phyloP scores from a whole-genome alignment of 2,113 vertebrate species.

The Rhadina sibilatrix region DNA sequence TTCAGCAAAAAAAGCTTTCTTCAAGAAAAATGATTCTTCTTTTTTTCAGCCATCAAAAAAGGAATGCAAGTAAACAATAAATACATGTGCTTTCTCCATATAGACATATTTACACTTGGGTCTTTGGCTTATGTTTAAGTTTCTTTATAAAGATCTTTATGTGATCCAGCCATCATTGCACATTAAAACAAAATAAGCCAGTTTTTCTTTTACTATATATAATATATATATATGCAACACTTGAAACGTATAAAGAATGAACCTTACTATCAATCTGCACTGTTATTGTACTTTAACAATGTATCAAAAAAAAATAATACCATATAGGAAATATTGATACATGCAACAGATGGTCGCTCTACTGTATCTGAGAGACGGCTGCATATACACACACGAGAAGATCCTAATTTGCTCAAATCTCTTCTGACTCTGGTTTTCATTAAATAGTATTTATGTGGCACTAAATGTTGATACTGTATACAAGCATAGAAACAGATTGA shows the following conservation, averaged over 20 bases:
- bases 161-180: constrained; percentile 90
- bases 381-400: constrained; percentile 71
- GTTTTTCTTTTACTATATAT: constrained; percentile 72
- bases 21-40: constrained; percentile 77
- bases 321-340: constrained; percentile 73
- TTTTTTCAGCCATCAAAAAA: constrained; percentile 88
- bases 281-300: constrained; percentile 70
- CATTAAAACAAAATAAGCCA: constrained; percentile 86
- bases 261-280: constrained; percentile 72
- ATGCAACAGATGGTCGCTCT: constrained; percentile 79
- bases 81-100: constrained; percentile 99
- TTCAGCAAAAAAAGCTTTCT: constrained; percentile 82
- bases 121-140: constrained; percentile 99
- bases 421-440: constrained; percentile 62
- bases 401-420: constrained; percentile 48
- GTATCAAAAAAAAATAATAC: constrained; percentile 63
- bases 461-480: constrained; percentile 74
- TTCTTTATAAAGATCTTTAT: constrained; percentile 85
- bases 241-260: constrained; percentile 75
- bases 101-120: constrained; percentile 99
- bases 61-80: constrained; percentile 98
- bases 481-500: constrained; percentile 76
- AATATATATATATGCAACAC: constrained; percentile 77
- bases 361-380: constrained; percentile 68
- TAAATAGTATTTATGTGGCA: constrained; percentile 76